Conservation (phyloP, 2,113 vertebrate genomes). For the Equus quagga region DNA sequence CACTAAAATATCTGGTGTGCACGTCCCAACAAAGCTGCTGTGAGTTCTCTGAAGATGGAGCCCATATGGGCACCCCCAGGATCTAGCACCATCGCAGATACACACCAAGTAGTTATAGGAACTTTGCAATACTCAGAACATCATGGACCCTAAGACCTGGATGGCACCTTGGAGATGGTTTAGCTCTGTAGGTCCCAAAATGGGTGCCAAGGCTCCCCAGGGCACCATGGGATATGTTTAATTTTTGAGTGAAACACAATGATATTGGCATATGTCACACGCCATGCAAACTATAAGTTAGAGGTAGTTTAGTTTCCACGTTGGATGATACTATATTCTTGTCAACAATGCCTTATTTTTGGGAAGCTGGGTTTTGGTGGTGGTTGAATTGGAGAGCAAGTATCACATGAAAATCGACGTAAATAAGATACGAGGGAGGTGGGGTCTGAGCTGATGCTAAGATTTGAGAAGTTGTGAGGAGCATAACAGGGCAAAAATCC, state of each 20-base stretch:
- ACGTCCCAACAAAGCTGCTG: accelerated
- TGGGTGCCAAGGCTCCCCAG: accelerated
- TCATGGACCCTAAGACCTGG: accelerated
- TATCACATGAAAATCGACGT: accelerated
- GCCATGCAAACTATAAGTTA: accelerated
- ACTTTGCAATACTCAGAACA: accelerated
- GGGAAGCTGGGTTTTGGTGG: neutral
- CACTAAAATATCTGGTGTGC: accelerated
- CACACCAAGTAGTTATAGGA: accelerated
- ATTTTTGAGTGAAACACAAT: neutral
- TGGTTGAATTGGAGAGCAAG: neutral
- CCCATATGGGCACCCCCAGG: accelerated
- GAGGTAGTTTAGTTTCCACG: accelerated
- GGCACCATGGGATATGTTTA: accelerated
- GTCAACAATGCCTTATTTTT: accelerated
- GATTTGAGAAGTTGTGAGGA: accelerated
- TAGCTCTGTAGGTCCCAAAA: accelerated
- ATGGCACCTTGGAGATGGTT: accelerated
- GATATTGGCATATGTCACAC: accelerated
- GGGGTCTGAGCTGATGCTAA: accelerated
- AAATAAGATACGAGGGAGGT: accelerated
- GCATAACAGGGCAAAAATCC: accelerated
- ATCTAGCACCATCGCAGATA: accelerated
- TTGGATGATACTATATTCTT: accelerated
- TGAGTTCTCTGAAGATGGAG: neutral